A percentile compares a stretch with the other conserved stretches of the same genome.
phyloP scores from a whole-genome alignment of 1,140 invertebrate species.

The Drosophila aff. region DNA sequence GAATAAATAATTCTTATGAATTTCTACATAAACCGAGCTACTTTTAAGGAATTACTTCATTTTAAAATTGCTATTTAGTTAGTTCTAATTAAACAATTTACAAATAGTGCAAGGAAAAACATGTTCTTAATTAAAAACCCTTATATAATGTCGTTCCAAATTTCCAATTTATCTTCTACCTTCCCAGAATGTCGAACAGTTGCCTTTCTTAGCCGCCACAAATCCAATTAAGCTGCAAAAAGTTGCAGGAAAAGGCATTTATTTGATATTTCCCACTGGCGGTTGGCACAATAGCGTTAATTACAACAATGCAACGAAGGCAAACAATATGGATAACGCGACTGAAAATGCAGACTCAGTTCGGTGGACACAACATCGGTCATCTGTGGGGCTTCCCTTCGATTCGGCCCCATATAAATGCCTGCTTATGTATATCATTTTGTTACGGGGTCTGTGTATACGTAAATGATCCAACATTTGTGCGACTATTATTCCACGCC shows the following conservation, averaged over 20 bases:
- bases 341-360: conserved; percentile 64
- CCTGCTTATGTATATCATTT: conserved; percentile 61
- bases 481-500: conserved; percentile 78
- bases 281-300: conserved; percentile 40
- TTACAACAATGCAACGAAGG: conserved; percentile 36
- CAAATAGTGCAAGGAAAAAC: too few species aligned
- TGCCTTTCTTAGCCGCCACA: conserved; percentile 16
- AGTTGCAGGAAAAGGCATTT: conserved; percentile 42
- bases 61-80: not conserved
- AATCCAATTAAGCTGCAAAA: conserved; percentile 64
- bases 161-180: not conserved
- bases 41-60: not conserved
- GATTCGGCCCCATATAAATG: conserved; percentile 54
- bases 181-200: not conserved
- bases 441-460: conserved; percentile 15
- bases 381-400: conserved; percentile 61
- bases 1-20: not conserved
- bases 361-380: conserved; percentile 28
- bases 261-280: conserved; percentile 53
- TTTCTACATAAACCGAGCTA: not conserved
- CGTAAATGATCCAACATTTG: conserved; percentile 40
- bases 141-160: not conserved
- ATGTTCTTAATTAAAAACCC: too few species aligned
- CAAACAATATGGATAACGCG: conserved; percentile 74
- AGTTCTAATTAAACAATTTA: not conserved